These are phyloP conservation scores for Hydropotes inermis DNA, from an alignment of 2,113 vertebrate species.

Conservation along the genomic window DNA sequence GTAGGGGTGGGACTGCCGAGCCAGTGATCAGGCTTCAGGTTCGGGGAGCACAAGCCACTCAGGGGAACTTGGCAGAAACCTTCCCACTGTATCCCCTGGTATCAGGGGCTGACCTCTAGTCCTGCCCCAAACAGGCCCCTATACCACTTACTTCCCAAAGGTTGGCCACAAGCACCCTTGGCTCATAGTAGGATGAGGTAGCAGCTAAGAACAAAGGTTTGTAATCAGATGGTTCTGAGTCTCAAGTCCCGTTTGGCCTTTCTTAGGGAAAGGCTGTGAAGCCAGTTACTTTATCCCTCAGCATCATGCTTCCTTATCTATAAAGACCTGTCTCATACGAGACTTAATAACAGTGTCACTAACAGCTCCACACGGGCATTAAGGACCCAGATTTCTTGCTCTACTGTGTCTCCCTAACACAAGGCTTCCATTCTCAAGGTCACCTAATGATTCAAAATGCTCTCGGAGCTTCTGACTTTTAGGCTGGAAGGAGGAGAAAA, in stretches of 20 bases:
- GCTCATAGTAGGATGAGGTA: background rate
- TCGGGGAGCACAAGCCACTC: background rate
- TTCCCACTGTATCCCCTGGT: background rate
- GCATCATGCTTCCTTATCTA: background rate
- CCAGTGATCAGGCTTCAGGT: background rate
- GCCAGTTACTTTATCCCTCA: background rate
- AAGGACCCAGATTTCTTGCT: background rate
- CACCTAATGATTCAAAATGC: background rate
- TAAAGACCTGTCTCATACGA: background rate
- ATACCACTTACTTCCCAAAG: background rate
- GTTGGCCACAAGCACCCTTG: too few species aligned
- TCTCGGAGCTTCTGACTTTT: background rate
- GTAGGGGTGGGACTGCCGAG: background rate
- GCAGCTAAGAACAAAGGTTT: background rate
- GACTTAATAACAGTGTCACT: background rate
- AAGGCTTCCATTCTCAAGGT: background rate
- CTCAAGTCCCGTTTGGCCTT: background rate
- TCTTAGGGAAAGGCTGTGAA: background rate
- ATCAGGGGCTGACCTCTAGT: background rate
- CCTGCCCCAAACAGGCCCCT: background rate
- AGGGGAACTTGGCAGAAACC: background rate
- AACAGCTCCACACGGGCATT: background rate
- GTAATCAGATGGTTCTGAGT: background rate
- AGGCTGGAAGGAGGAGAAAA: background rate
- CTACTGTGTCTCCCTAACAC: background rate